Evolutionary conservation across 2,113 vertebrate species (phyloP).

Genomic region (Calypte anna): DNA sequence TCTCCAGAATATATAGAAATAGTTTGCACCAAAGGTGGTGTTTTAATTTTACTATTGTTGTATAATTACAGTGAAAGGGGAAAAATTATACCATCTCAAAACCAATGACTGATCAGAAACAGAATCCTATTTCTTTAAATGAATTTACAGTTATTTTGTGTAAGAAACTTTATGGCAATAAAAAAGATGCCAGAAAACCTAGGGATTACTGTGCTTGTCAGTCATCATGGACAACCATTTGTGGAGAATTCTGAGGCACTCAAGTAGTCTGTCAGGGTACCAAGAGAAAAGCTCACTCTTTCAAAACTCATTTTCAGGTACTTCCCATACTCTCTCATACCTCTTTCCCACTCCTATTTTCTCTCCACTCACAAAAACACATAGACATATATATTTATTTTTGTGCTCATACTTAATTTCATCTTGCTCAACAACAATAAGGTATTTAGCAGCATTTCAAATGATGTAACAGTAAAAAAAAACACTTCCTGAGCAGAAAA

Average conservation of each 20-base stretch:
- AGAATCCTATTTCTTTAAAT: not conserved
- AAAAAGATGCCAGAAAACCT: not conserved
- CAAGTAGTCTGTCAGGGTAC: not conserved
- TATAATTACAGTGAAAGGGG: not conserved
- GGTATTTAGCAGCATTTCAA: not conserved
- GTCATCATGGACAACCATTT: not conserved
- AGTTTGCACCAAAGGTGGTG: not conserved
- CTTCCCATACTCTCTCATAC: not conserved
- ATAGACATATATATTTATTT: not conserved
- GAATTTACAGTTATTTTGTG: not conserved
- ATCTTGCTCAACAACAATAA: not conserved
- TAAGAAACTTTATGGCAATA: not conserved
- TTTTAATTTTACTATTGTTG: not conserved
- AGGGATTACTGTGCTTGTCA: not conserved
- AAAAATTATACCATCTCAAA: not conserved
- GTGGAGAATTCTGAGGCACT: not conserved
- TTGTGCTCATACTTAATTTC: not conserved
- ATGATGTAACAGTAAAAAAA: not conserved
- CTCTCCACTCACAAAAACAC: not conserved
- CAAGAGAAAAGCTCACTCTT: not conserved
- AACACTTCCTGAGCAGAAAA: not conserved
- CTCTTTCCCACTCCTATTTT: not conserved
- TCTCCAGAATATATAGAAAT: not conserved
- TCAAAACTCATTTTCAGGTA: not conserved
- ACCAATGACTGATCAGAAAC: not conserved